Evolutionary conservation across 2,888 invertebrate species (phyloP).

Genomic region (Eilema caniola): DNA sequence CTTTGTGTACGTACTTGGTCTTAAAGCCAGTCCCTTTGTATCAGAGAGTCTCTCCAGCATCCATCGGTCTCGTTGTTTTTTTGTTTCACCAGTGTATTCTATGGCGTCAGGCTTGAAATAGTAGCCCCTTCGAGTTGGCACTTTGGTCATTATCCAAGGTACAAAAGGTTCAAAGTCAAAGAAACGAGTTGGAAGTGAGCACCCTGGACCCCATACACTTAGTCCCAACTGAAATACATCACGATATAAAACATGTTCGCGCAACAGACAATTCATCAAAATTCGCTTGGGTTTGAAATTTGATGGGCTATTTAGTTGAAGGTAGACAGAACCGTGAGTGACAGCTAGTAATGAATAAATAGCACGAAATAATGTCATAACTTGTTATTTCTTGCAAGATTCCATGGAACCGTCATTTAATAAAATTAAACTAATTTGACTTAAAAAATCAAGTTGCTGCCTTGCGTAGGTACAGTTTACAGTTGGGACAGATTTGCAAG

Average conservation of each 20-base stretch:
- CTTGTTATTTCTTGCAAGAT: too few species aligned
- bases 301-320: too few species aligned
- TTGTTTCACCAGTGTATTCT: neutral
- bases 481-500: too few species aligned
- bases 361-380: too few species aligned
- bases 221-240: conserved; percentile 12
- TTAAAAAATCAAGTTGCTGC: too few species aligned
- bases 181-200: conserved; percentile 17
- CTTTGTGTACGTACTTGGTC: conserved; percentile 5
- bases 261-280: too few species aligned
- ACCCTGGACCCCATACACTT: conserved; percentile 20
- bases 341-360: too few species aligned
- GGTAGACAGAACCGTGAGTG: too few species aligned
- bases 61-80: neutral
- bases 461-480: too few species aligned
- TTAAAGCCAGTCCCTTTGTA: conserved; percentile 1
- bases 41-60: conserved; percentile 9
- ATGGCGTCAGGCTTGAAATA: neutral
- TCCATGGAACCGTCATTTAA: too few species aligned
- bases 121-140: neutral
- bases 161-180: conserved; percentile 15
- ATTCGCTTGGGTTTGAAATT: too few species aligned
- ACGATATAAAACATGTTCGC: neutral
- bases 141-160: conserved; percentile 13
- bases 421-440: too few species aligned